Percentiles rank a stretch among this genome's conserved stretches.
Evolutionary conservation across 2,888 invertebrate species (phyloP).

Genomic region (Dolichopus griseipennis): DNA sequence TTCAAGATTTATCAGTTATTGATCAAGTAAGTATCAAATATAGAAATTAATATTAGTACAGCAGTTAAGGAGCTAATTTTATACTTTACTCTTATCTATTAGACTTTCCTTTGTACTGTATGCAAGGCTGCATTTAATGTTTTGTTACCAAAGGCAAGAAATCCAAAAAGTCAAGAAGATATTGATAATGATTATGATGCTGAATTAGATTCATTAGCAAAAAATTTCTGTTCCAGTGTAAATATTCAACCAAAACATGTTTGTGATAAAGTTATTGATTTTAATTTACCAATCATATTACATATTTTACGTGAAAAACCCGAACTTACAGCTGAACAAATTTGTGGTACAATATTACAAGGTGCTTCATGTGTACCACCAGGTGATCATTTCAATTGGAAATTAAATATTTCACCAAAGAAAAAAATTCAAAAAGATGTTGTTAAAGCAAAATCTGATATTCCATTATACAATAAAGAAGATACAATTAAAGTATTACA

Average conservation of each 20-base stretch:
- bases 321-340: slow-evolving; percentile 43
- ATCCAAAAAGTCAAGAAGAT: slow-evolving; percentile 46
- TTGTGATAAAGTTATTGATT: slow-evolving; percentile 51
- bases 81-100: slow-evolving; percentile 10
- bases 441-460: slow-evolving; percentile 29
- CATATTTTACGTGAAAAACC: slow-evolving; percentile 46
- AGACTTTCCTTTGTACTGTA: slow-evolving; percentile 31
- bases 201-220: slow-evolving; percentile 39
- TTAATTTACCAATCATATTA: slow-evolving; percentile 53
- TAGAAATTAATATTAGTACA: no score
- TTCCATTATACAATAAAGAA: slow-evolving; percentile 23
- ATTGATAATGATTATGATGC: slow-evolving; percentile 34
- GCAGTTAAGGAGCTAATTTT: no score
- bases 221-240: slow-evolving; percentile 49
- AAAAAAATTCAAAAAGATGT: slow-evolving; percentile 12
- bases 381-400: slow-evolving; percentile 32
- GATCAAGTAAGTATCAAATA: slow-evolving; percentile 27
- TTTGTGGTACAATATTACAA: slow-evolving; percentile 36
- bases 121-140: slow-evolving; percentile 32
- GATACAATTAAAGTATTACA: slow-evolving; percentile 34
- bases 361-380: slow-evolving; percentile 28
- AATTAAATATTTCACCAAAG: slow-evolving; percentile 24
- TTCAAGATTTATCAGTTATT: slow-evolving; percentile 26
- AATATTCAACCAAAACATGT: slow-evolving; percentile 52
- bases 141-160: slow-evolving; percentile 39